A percentile compares a stretch with the other conserved stretches of the same genome.
Evolutionary conservation across 1,140 invertebrate species (phyloP).

Genomic region (Triops cancriformis): DNA sequence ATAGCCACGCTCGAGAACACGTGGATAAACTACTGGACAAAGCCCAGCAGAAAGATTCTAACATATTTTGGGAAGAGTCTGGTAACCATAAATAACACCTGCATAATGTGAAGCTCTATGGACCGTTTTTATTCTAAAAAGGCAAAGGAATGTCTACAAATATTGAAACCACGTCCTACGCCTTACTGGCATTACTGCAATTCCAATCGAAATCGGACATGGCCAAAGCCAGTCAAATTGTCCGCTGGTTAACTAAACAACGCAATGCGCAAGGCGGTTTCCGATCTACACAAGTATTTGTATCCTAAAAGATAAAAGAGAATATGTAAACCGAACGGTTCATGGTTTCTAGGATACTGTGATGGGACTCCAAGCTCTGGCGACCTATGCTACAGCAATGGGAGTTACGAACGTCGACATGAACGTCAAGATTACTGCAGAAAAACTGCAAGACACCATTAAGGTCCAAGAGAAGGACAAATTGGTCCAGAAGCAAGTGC

Average conservation of each 20-base stretch:
- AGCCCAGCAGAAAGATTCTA: slow-evolving; percentile 33
- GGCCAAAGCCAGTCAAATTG: slow-evolving; percentile 45
- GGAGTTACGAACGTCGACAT: slow-evolving; percentile 38
- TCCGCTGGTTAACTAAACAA: slow-evolving; percentile 63
- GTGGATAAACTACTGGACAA: slow-evolving; percentile 30
- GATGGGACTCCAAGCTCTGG: slow-evolving; percentile 53
- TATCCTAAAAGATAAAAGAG: not conserved
- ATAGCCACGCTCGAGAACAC: slow-evolving; percentile 25
- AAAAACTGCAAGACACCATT: slow-evolving; percentile 35
- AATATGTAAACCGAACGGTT: too few relatives aligned
- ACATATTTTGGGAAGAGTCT: slow-evolving; percentile 42
- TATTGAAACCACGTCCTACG: slow-evolving; percentile 69
- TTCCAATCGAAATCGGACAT: slow-evolving; percentile 50
- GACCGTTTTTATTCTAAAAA: not conserved
- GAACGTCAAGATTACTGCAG: slow-evolving; percentile 38
- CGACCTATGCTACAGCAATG: slow-evolving; percentile 46
- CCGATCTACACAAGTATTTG: slow-evolving; percentile 48
- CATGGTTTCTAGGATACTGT: slow-evolving; percentile 54
- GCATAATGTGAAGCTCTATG: not conserved
- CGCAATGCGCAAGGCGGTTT: slow-evolving; percentile 69
- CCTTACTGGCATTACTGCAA: slow-evolving; percentile 53
- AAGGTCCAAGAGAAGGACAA: slow-evolving; percentile 42
- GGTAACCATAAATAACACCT: not conserved
- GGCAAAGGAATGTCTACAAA: slow-evolving; percentile 41
- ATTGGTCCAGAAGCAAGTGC: slow-evolving; percentile 39